Evolutionary conservation across 2,888 invertebrate genomes (phyloP).

Genomic region (Drosophila pseudotalamancana): DNA sequence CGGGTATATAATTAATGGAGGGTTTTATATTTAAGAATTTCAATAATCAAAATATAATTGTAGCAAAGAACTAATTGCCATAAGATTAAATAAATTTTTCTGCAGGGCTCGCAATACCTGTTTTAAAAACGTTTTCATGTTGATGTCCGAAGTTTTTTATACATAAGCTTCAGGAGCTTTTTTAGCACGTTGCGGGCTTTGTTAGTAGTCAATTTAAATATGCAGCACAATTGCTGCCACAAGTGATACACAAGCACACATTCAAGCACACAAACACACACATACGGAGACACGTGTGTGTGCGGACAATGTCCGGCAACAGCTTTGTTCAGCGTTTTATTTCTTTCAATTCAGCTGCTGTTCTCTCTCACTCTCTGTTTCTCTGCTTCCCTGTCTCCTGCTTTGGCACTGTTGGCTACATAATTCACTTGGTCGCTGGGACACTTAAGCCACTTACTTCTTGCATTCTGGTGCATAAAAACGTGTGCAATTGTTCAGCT

Average conservation of each 20-base stretch:
- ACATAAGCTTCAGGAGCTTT: slow-evolving; percentile 14
- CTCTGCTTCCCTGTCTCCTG: background rate
- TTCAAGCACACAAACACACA: background rate
- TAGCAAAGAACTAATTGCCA: no score
- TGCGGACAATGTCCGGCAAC: slow-evolving; percentile 39
- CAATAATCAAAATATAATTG: no score
- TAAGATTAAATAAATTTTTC: background rate
- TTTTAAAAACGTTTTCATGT: slow-evolving; percentile 41
- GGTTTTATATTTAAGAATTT: no score
- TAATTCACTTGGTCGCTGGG: slow-evolving; percentile 66
- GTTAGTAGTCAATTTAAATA: slow-evolving; percentile 27
- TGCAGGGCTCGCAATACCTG: slow-evolving; percentile 22
- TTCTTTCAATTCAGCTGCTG: slow-evolving; percentile 28
- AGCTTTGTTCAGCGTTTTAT: slow-evolving; percentile 28
- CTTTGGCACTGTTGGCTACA: slow-evolving; percentile 6
- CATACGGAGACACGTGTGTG: slow-evolving; percentile 11
- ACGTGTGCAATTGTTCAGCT: slow-evolving; percentile 72
- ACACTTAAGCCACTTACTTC: slow-evolving; percentile 72
- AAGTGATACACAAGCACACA: slow-evolving; percentile 1
- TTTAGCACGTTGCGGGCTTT: slow-evolving; percentile 25
- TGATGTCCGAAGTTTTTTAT: background rate
- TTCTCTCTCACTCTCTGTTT: background rate
- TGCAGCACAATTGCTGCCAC: slow-evolving; percentile 23
- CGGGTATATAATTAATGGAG: no score
- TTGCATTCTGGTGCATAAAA: slow-evolving; percentile 68